Base-by-base conservation (phyloP, 2,888 invertebrate species). In the Drosophila seclusa region DNA sequence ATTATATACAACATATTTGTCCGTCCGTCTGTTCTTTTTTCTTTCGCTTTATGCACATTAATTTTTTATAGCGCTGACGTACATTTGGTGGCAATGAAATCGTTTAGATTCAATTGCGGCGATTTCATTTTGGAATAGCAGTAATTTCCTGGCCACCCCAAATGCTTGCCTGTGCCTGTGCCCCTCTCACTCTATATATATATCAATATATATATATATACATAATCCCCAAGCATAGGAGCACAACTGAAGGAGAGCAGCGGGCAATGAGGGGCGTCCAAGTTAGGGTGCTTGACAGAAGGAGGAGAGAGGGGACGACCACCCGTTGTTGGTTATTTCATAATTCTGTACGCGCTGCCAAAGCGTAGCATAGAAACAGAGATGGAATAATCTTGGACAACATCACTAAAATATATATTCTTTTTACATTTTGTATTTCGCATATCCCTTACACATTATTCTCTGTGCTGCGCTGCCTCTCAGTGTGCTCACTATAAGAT, bases 41-140 rank as follows among this genome's bases (percentile, higher is more conserved):
- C 40, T 45, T 31, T 68, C 36, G 55, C 32, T 42, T 31, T 68
- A 52, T 66, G 61, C 65, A 68, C 82, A 73, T 80, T 62, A 66
- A 68, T 71, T 80, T 78, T 50, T n/a, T 49, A 40, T 59, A 52
- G 48, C 64, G 55, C 80, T 87, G 88, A 80, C 85, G 88, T 87
- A 78, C 57, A 49, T 60, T 74, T 73, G 76, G 68, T 87, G 86
- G 90, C 90, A 87, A 90, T 87, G 86, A 90, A 87, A 83, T 82
- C 87, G 87, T 86, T 88, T 86, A 83, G 75, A 88, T 86, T 86
- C 85, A 86, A 86, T 88, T 86, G 88, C 71, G 72, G 85, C 88
- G 86, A 85, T 85, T 85, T 88, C 82, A 88, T 88, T 88, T 86
- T 86, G 83, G 83, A 86, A 86, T 78, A 75, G 70, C 82, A 78